Conservation (phyloP, 2,797 vertebrate species). For the Hippopotamyrus pictus region DNA sequence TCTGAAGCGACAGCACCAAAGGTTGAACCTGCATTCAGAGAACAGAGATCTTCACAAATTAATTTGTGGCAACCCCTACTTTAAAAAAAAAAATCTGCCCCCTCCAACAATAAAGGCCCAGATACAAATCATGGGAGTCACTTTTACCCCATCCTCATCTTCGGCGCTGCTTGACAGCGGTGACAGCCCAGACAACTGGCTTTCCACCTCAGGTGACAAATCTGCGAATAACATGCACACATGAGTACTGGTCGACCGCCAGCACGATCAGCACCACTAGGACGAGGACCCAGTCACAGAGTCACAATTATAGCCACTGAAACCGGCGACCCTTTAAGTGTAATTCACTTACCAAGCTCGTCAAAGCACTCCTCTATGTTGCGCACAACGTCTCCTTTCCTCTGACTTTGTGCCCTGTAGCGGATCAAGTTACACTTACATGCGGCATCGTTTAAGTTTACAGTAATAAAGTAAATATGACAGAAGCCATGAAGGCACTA, state of each 20-base stretch:
- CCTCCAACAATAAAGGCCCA: not conserved
- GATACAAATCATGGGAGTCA: not conserved
- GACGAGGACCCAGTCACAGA: not conserved
- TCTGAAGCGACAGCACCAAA: not conserved
- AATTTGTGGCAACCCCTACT: not conserved
- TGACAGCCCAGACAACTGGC: constrained; percentile 19
- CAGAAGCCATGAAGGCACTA: not conserved
- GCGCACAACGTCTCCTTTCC: constrained; percentile 23
- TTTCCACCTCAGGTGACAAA: constrained; percentile 19
- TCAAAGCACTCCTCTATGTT: constrained; percentile 57
- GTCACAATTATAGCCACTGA: not conserved
- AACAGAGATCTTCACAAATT: not conserved
- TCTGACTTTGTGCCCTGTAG: constrained; percentile 40
- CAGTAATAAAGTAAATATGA: not conserved
- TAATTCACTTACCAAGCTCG: constrained; percentile 49
- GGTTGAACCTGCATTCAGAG: not conserved
- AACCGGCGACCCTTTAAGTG: not conserved
- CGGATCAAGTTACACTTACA: not conserved
- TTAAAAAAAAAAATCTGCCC: not conserved
- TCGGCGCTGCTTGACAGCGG: constrained; percentile 17
- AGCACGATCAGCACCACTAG: not conserved
- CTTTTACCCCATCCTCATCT: not conserved
- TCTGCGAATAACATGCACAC: constrained; percentile 37
- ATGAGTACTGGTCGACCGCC: not conserved
- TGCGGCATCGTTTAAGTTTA: not conserved